Evolutionary conservation across 1,140 invertebrate genomes (phyloP).

Genomic region (Papilio machaon): DNA sequence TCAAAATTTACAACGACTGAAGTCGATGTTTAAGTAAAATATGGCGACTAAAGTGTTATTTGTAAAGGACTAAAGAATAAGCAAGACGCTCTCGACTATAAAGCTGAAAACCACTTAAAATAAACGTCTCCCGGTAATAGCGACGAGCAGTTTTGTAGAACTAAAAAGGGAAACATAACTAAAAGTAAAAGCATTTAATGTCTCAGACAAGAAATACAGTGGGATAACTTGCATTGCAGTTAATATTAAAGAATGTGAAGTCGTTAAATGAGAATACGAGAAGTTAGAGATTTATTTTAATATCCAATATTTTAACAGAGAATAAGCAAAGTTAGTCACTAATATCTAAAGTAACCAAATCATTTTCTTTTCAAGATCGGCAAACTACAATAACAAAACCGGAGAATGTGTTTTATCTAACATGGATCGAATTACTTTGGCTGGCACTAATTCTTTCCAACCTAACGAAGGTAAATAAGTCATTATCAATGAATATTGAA

Average conservation of each 20-base stretch:
- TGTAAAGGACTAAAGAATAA: slow-evolving; percentile 24
- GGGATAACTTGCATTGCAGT: slow-evolving; percentile 23
- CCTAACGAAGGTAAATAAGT: slow-evolving; percentile 82
- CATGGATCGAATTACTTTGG: slow-evolving; percentile 94
- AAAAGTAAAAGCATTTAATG: slow-evolving; percentile 33
- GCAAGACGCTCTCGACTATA: slow-evolving; percentile 22
- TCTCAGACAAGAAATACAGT: slow-evolving; percentile 42
- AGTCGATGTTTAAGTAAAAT: slow-evolving; percentile 13
- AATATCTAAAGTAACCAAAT: not conserved
- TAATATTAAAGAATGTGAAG: slow-evolving; percentile 31
- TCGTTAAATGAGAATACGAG: slow-evolving; percentile 25
- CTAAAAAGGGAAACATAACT: slow-evolving; percentile 32
- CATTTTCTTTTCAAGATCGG: slow-evolving; percentile 88
- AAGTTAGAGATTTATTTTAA: slow-evolving; percentile 1
- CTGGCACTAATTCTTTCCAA: slow-evolving; percentile 89
- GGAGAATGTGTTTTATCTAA: slow-evolving; percentile 93
- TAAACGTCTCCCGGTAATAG: slow-evolving; percentile 31
- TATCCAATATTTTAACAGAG: not conserved
- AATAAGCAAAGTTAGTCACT: not conserved
- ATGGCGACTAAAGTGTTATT: slow-evolving; percentile 6
- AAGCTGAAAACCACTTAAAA: slow-evolving; percentile 31
- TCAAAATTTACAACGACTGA: not conserved
- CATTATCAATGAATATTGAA: not conserved
- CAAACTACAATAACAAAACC: slow-evolving; percentile 93
- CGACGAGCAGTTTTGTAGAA: slow-evolving; percentile 22